These are phyloP conservation scores for Neosilurus mollespiculum DNA, from an alignment of 2,797 vertebrate species.

Conservation along the genomic window DNA sequence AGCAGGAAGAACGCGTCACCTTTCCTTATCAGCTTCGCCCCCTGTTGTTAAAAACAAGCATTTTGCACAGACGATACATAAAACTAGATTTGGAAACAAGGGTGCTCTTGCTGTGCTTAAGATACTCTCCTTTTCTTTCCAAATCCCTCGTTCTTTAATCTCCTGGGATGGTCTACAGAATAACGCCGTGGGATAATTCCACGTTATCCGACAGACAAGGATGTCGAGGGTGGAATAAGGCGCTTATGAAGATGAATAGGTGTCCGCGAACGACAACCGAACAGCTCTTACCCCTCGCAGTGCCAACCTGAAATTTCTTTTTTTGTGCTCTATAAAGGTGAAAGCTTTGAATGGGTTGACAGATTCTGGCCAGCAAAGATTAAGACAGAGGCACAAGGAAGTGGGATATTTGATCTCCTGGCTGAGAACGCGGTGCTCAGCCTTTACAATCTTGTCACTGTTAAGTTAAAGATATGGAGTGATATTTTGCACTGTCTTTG, in stretches of 20 bases:
- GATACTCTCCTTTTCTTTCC: slow-evolving; percentile 21
- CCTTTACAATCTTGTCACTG: slow-evolving; percentile 30
- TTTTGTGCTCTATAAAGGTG: slow-evolving; percentile 22
- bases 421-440: neutral
- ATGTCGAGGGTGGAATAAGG: slow-evolving; percentile 37
- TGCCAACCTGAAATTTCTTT: slow-evolving; percentile 2
- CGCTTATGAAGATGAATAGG: slow-evolving; percentile 54
- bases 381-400: slow-evolving; percentile 11
- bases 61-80: neutral
- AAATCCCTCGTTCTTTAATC: slow-evolving; percentile 38
- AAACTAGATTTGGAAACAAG: slow-evolving; percentile 15
- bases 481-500: slow-evolving; percentile 12
- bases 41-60: slow-evolving; percentile 27
- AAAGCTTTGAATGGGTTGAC: slow-evolving; percentile 32
- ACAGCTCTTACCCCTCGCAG: slow-evolving; percentile 27
- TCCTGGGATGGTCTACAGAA: slow-evolving; percentile 17
- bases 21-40: slow-evolving; percentile 25
- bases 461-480: slow-evolving; percentile 34
- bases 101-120: slow-evolving; percentile 22
- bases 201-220: slow-evolving; percentile 24
- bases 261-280: slow-evolving; percentile 28
- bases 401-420: slow-evolving; percentile 19
- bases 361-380: slow-evolving; percentile 4
- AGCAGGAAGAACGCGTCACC: slow-evolving; percentile 18
- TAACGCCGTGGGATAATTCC: slow-evolving; percentile 27